A percentile compares a stretch with the other conserved stretches of the same genome.
Evolutionary conservation across 2,113 vertebrate species (phyloP).

Genomic region (Ptychochromis oligacanthus): DNA sequence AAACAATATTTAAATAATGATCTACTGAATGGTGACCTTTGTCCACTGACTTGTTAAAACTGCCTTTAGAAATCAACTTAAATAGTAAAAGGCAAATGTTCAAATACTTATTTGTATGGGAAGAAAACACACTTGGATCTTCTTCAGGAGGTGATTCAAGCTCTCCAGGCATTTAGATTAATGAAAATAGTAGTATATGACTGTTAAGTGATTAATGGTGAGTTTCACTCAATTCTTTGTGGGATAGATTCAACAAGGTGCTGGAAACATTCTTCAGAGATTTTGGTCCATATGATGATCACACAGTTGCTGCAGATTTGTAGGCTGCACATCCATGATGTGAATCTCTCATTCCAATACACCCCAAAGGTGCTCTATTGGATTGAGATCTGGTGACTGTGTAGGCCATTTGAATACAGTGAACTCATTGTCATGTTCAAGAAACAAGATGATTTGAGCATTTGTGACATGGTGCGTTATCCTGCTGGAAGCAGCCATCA

Average conservation of each 20-base stretch:
- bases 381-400: not conserved
- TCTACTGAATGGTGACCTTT: not conserved
- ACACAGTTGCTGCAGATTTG: too few relatives aligned
- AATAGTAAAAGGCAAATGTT: not conserved
- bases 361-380: not conserved
- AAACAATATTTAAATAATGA: not conserved
- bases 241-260: not conserved
- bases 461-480: too few relatives aligned
- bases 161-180: conserved; percentile 27
- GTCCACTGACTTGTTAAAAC: not conserved
- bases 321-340: not conserved
- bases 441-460: too few relatives aligned
- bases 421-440: too few relatives aligned
- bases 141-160: not conserved
- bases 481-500: too few relatives aligned
- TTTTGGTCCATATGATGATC: too few relatives aligned
- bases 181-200: conserved; percentile 44
- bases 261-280: not conserved
- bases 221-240: not conserved
- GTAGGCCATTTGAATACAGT: too few relatives aligned
- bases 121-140: not conserved
- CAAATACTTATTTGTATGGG: not conserved
- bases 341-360: not conserved
- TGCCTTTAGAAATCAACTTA: not conserved
- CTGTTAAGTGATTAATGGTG: not conserved